These are phyloP conservation scores for Prosapia bicincta DNA, from an alignment of 2,888 invertebrate species.

Conservation along the genomic window DNA sequence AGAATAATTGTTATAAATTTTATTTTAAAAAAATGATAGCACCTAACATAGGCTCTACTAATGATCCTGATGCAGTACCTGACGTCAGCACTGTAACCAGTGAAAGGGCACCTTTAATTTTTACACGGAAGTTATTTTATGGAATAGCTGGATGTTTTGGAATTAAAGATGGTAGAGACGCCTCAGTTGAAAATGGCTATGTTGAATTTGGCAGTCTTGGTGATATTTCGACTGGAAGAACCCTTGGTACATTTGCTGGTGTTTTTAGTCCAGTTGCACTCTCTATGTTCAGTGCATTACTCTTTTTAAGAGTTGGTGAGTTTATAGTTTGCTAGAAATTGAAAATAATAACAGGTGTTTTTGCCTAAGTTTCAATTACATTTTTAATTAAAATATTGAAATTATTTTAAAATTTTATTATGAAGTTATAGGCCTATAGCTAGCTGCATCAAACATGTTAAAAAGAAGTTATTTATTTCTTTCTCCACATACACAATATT, in stretches of 20 bases:
- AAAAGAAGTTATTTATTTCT: too few species aligned
- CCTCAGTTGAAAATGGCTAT: constrained; percentile 43
- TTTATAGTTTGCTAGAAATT: too few species aligned
- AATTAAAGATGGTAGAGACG: neutral
- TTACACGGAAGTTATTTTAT: constrained; percentile 7
- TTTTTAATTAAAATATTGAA: too few species aligned
- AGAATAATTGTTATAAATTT: too few species aligned
- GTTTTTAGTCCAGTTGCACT: constrained; percentile 98
- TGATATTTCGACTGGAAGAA: constrained; percentile 47
- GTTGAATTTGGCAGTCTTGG: constrained; percentile 50
- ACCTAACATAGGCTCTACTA: constrained; percentile 13
- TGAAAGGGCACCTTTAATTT: constrained; percentile 24
- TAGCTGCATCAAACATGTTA: too few species aligned
- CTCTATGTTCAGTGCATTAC: constrained; percentile 98
- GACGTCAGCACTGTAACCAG: constrained; percentile 4
- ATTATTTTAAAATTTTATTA: too few species aligned
- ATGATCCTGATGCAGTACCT: constrained; percentile 10
- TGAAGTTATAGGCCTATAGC: too few species aligned
- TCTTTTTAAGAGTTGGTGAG: constrained; percentile 95
- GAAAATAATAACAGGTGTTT: too few species aligned
- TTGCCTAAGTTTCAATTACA: too few species aligned
- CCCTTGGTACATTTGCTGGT: constrained; percentile 92
- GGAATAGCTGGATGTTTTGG: constrained; percentile 18
- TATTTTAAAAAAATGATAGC: constrained; percentile 13
- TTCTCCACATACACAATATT: too few species aligned